These are phyloP conservation scores for Muntiacus muntjak DNA, from an alignment of 2,113 vertebrate genomes.

Conservation along the genomic window DNA sequence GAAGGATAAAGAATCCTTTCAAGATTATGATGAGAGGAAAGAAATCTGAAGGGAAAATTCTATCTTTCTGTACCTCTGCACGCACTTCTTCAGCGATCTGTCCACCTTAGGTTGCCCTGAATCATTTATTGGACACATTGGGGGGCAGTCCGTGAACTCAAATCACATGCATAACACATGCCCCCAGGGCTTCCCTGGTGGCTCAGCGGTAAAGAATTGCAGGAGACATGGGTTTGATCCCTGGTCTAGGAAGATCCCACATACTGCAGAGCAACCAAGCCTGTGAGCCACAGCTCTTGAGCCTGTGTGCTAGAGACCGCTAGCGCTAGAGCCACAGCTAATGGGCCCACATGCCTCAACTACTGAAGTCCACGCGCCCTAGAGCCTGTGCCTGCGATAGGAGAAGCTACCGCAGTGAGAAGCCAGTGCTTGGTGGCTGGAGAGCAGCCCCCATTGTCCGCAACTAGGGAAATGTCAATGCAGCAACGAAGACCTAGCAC, in stretches of 20 bases:
- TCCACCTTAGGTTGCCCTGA: not conserved
- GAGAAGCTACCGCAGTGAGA: not conserved
- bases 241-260: not conserved
- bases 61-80: not conserved
- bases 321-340: not conserved
- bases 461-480: not conserved
- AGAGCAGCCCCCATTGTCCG: rapidly evolving
- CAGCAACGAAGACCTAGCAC: not conserved
- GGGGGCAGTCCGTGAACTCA: not conserved
- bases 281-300: not conserved
- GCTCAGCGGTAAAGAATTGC: not conserved
- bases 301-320: not conserved
- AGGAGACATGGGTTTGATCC: not conserved
- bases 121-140: not conserved
- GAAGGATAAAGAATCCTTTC: not conserved
- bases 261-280: not conserved
- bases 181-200: not conserved
- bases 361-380: not conserved
- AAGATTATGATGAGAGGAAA: not conserved
- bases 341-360: not conserved
- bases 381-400: rapidly evolving
- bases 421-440: not conserved
- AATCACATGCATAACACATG: not conserved
- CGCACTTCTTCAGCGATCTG: not conserved
- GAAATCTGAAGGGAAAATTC: not conserved